Evolutionary conservation across 1,140 invertebrate genomes (phyloP).

Genomic region (Saccostrea cuccullata): DNA sequence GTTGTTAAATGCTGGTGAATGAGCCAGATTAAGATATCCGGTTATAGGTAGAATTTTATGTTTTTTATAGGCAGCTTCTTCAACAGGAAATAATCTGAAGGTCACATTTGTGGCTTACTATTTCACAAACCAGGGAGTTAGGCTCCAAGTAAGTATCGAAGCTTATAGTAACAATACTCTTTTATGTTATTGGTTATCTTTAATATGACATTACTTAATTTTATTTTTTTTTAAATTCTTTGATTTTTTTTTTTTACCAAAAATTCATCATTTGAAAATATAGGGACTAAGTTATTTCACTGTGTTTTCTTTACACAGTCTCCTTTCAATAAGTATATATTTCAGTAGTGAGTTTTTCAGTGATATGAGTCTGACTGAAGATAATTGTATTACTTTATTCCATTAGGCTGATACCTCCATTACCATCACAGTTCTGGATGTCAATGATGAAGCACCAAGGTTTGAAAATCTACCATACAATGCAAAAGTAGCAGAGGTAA

Average conservation of each 20-base stretch:
- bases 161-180: neutral
- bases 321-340: no score
- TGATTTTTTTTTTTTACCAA: no score
- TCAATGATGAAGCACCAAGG: conserved; percentile 93
- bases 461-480: conserved; percentile 89
- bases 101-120: conserved; percentile 12
- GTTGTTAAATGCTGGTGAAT: no score
- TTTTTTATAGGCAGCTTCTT: conserved; percentile 35
- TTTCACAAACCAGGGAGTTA: neutral
- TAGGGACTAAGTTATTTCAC: neutral
- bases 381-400: neutral
- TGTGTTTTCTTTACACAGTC: no score
- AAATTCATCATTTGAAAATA: neutral
- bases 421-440: conserved; percentile 92
- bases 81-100: conserved; percentile 6
- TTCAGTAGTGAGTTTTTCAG: no score
- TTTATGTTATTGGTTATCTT: neutral
- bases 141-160: neutral
- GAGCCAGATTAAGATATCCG: no score
- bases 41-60: neutral
- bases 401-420: conserved; percentile 73
- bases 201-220: neutral
- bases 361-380: no score
- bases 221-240: neutral
- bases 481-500: conserved; percentile 51